These are phyloP conservation scores for Megaceryle alcyon DNA, from an alignment of 2,797 vertebrate genomes.

Conservation along the genomic window DNA sequence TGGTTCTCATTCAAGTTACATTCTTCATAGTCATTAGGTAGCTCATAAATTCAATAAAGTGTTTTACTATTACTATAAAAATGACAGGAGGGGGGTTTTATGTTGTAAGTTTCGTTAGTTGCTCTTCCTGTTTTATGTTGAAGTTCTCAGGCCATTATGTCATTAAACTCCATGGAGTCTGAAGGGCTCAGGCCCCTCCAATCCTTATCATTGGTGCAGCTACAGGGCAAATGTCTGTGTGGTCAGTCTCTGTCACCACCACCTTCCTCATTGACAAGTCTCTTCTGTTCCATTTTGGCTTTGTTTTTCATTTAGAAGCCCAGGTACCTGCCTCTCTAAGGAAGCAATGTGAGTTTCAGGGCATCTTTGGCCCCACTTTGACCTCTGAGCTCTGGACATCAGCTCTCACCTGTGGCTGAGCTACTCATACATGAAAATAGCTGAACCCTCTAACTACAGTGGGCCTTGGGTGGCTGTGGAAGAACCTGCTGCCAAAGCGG, in stretches of 20 bases:
- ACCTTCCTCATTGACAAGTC: background rate
- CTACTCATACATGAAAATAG: fast-evolving
- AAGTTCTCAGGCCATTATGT: constrained; percentile 81
- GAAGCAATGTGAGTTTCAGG: background rate
- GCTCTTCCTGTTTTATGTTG: constrained; percentile 83
- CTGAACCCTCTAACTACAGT: background rate
- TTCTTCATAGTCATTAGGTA: constrained; percentile 96
- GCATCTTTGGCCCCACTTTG: background rate
- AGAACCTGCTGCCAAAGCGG: background rate
- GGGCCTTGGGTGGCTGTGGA: background rate
- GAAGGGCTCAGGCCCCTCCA: constrained; percentile 76
- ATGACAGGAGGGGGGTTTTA: constrained; percentile 88
- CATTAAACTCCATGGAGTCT: constrained; percentile 83
- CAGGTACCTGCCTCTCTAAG: background rate
- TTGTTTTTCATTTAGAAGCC: background rate
- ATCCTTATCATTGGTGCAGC: constrained; percentile 7
- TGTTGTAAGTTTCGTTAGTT: constrained; percentile 84
- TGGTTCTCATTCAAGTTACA: constrained; percentile 97
- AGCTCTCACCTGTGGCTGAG: background rate
- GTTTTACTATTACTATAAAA: constrained; percentile 87
- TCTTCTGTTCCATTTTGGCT: background rate
- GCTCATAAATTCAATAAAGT: constrained; percentile 96
- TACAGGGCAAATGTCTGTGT: background rate
- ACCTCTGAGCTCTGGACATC: background rate
- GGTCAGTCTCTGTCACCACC: background rate